Evolutionary conservation across 2,797 vertebrate species (phyloP).

Genomic region (Mareca strepera): DNA sequence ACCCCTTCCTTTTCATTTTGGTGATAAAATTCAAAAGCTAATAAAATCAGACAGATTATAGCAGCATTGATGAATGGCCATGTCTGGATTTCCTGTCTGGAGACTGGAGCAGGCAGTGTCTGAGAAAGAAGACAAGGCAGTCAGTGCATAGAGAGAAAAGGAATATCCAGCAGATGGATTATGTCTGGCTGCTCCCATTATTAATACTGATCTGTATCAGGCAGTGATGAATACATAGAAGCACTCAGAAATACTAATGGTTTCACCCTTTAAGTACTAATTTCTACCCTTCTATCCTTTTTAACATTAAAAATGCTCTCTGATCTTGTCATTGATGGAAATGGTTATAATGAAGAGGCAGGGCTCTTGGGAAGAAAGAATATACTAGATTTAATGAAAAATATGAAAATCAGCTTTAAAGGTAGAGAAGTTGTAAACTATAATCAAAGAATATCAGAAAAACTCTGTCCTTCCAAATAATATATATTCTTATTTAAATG

Average conservation of each 20-base stretch:
- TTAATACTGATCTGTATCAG: slow-evolving; percentile 79
- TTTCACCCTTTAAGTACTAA: slow-evolving; percentile 72
- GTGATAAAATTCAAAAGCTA: slow-evolving; percentile 80
- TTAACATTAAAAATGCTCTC: slow-evolving; percentile 73
- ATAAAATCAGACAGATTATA: slow-evolving; percentile 81
- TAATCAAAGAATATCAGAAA: slow-evolving; percentile 1
- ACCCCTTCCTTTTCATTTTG: slow-evolving; percentile 52
- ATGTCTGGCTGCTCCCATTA: slow-evolving; percentile 74
- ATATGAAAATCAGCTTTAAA: slow-evolving; percentile 68
- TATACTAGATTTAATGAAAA: slow-evolving; percentile 66
- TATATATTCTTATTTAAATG: not conserved
- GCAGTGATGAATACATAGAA: slow-evolving; percentile 73
- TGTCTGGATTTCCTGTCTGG: slow-evolving; percentile 82
- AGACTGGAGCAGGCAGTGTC: slow-evolving; percentile 69
- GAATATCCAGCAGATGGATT: slow-evolving; percentile 76
- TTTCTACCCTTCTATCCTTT: slow-evolving; percentile 66
- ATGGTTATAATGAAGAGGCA: slow-evolving; percentile 67
- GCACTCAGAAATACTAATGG: slow-evolving; percentile 73
- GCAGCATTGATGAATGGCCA: slow-evolving; percentile 78
- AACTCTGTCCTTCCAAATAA: not conserved
- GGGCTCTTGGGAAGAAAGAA: slow-evolving; percentile 55
- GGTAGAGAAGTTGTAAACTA: slow-evolving; percentile 26
- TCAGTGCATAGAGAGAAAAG: slow-evolving; percentile 61
- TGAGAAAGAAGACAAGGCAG: slow-evolving; percentile 73
- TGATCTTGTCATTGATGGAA: slow-evolving; percentile 73